phyloP scores from a whole-genome alignment of 2,113 vertebrate genomes.

The Bos javanicus region DNA sequence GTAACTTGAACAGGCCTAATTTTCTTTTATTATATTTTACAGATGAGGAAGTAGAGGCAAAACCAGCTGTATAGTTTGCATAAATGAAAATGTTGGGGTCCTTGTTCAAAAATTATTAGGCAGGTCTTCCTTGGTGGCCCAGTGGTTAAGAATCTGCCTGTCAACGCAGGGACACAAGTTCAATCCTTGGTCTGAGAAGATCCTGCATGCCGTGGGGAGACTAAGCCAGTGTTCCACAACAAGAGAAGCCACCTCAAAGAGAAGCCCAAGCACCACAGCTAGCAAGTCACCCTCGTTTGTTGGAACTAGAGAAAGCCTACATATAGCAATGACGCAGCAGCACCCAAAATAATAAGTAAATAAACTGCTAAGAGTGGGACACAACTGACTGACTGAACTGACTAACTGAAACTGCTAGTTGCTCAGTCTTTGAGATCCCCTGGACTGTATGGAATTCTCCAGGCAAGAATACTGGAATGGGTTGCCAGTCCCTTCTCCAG shows the following conservation, averaged over 20 bases:
- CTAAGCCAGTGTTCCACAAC: rapidly evolving
- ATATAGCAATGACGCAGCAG: neutral
- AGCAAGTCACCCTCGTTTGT: neutral
- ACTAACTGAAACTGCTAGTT: neutral
- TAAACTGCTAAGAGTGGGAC: neutral
- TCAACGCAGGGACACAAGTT: neutral
- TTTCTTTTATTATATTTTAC: neutral
- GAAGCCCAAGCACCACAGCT: neutral
- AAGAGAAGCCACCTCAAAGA: neutral
- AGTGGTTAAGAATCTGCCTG: neutral
- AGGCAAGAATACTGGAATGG: neutral
- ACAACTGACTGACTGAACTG: neutral
- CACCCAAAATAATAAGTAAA: neutral
- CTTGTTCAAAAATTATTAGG: neutral
- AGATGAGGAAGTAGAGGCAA: neutral
- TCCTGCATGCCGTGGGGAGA: neutral
- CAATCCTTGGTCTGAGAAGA: neutral
- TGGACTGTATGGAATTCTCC: neutral
- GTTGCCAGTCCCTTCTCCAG: neutral
- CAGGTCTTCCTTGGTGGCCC: neutral
- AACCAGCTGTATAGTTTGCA: neutral
- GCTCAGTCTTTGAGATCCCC: neutral
- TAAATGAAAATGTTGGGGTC: neutral
- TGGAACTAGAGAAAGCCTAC: neutral
- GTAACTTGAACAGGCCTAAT: neutral